These are phyloP conservation scores for Eustalomyia histrio DNA, from an alignment of 2,888 invertebrate species.

Conservation along the genomic window DNA sequence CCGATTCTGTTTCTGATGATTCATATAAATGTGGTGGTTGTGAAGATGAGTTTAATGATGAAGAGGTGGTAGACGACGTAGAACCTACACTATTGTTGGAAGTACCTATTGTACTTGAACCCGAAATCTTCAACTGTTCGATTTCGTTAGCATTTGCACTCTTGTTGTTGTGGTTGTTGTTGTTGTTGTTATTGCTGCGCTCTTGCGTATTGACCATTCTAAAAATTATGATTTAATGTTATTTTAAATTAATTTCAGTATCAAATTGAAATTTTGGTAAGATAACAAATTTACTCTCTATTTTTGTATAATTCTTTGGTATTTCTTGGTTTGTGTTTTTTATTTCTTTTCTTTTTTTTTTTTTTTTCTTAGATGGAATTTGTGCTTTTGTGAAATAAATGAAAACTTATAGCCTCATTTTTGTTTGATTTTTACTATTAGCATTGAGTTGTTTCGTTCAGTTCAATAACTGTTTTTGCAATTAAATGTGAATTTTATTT, in stretches of 20 bases:
- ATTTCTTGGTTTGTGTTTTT: constrained; percentile 8
- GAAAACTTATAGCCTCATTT: constrained; percentile 47
- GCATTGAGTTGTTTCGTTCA: not conserved
- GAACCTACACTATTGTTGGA: constrained; percentile 63
- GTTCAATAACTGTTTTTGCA: constrained; percentile 18
- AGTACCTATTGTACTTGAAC: constrained; percentile 46
- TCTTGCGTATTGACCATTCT: constrained; percentile 68
- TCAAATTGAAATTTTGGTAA: not conserved
- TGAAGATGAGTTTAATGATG: constrained; percentile 61
- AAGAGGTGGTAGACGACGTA: constrained; percentile 25
- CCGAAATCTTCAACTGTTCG: constrained; percentile 58
- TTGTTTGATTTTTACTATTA: not conserved
- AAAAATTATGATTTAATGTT: constrained; percentile 57
- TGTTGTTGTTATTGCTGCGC: constrained; percentile 63
- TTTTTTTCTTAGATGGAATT: not conserved
- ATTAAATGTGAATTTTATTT: constrained; percentile 9
- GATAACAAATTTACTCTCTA: not conserved
- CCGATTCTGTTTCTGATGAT: constrained; percentile 46
- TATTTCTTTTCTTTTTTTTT: not conserved
- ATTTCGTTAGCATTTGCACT: constrained; percentile 66
- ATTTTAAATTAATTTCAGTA: constrained; percentile 8
- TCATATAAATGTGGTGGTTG: constrained; percentile 41
- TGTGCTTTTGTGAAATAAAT: constrained; percentile 20
- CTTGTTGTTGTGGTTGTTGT: constrained; percentile 66
- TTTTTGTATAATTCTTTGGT: constrained; percentile 44